Base-by-base conservation (phyloP, 2,113 vertebrate species). In the Atlantisia rogersi region DNA sequence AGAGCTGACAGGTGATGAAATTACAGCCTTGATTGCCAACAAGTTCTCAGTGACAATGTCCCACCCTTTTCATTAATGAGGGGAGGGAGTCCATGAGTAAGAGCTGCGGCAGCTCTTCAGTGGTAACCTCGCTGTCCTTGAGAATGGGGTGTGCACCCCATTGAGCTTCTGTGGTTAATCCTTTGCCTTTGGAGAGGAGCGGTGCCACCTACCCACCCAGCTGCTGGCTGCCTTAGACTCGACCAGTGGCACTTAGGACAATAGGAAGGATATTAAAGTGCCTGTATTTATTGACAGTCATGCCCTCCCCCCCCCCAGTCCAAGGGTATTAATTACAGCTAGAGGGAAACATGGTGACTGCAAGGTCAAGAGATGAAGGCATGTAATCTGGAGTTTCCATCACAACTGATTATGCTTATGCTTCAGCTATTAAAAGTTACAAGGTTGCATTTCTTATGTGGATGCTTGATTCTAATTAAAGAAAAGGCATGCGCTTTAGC, bases 391-490 rank as follows among this genome's bases (percentile, higher is more conserved):
- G 69, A 92, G 64, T 90, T 94, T 65, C 74, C 81, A 82, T 94
- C 86, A 82, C 53, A 82, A 85, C 35, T 96, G 79, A 94, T 96
- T 91, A n/a, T 67, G 71, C 73, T 86, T 94, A 71, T 55, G 58
- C 68, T 83, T 53, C 78, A 81, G 86, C 83, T 97, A 94, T 92
- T 95, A 77, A 88, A 95, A 95, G 70, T 76, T 73, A 80, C 80
- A 53, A 81, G 77, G 88, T 58, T 89, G 67, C 78, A 69, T 94
- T 91, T 88, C 86, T 90, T 87, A 71, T 5, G 19, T 83, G 76
- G 31, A 65, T 91, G 88, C 58, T 90, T 86, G 83, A 62, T 95
- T 96, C 94, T 97, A 91, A 94, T 95, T 91, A 88, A 96, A 93
- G 95, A 65, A 92, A 84, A 83, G 7, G 40, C 4, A 1, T 69